phyloP scores from a whole-genome alignment of 2,113 vertebrate species.

The Sphaerodactylus townsendi region DNA sequence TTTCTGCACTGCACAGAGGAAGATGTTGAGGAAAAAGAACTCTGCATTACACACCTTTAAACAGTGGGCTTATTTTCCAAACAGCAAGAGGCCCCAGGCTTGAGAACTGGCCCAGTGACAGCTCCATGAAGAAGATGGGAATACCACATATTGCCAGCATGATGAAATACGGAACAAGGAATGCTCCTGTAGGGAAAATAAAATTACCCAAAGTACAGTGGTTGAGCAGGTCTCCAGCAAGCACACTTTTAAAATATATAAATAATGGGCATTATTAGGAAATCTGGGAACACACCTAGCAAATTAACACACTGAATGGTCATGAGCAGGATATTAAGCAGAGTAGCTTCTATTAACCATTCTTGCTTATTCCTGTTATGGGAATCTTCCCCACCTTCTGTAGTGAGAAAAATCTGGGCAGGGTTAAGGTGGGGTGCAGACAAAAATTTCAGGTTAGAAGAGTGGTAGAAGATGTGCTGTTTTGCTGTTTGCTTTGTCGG shows the following conservation, averaged over 20 bases:
- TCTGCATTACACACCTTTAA: slow-evolving; percentile 75
- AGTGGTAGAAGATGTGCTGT: background rate
- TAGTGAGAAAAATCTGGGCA: background rate
- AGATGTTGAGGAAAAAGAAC: too few species aligned
- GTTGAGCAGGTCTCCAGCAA: too few species aligned
- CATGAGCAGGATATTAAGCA: background rate
- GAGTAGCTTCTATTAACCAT: background rate
- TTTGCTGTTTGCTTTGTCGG: background rate
- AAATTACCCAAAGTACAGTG: background rate
- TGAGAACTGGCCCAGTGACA: slow-evolving; percentile 82
- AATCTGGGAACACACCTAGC: background rate
- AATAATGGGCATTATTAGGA: background rate
- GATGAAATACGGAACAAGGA: slow-evolving; percentile 83
- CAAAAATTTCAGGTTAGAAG: background rate
- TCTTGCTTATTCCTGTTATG: too few species aligned
- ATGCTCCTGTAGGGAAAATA: slow-evolving; percentile 71
- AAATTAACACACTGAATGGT: background rate
- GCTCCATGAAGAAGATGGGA: slow-evolving; percentile 83
- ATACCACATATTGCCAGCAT: slow-evolving; percentile 83
- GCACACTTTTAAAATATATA: too few species aligned
- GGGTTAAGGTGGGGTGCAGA: too few species aligned
- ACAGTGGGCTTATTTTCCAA: slow-evolving; percentile 84
- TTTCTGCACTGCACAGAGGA: background rate
- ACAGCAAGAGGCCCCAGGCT: slow-evolving; percentile 79
- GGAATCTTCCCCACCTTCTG: background rate